Conservation (phyloP, 1,140 invertebrate species). For the Tetramorium parvispinum region DNA sequence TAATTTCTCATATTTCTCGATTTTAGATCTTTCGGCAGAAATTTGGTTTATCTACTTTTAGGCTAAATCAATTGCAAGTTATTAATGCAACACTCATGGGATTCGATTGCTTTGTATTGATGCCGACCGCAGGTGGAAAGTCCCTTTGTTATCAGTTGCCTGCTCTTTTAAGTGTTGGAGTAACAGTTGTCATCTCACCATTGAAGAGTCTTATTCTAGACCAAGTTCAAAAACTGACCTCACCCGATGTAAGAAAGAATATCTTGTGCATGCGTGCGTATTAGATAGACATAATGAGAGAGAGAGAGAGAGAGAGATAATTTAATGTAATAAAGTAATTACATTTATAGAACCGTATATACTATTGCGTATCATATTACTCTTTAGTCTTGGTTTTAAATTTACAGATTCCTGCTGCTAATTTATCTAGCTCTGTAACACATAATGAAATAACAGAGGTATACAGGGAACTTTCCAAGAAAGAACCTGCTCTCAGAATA, state of each 20-base stretch:
- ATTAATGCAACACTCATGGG: constrained; percentile 96
- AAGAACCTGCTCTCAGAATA: constrained; percentile 91
- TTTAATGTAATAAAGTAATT: not conserved
- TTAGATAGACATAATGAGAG: not conserved
- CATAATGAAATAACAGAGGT: constrained; percentile 88
- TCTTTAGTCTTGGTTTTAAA: constrained; percentile 59
- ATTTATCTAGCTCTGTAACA: constrained; percentile 90
- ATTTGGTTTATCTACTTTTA: constrained; percentile 95
- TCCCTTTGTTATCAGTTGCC: constrained; percentile 98
- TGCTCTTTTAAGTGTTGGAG: constrained; percentile 89
- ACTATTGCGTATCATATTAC: not conserved
- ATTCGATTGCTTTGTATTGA: constrained; percentile 97
- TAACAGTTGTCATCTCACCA: constrained; percentile 97
- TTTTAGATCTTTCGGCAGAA: constrained; percentile 89
- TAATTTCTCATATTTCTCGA: constrained; percentile 39
- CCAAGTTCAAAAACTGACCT: constrained; percentile 95
- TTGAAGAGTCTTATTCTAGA: constrained; percentile 97
- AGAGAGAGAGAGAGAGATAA: not conserved
- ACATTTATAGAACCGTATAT: not conserved
- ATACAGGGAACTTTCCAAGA: constrained; percentile 89
- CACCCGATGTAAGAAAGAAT: constrained; percentile 90
- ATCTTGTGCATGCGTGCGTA: no score
- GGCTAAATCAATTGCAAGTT: constrained; percentile 96
- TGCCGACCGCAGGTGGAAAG: constrained; percentile 99
- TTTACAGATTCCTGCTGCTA: constrained; percentile 91